A percentile compares a stretch with the other conserved stretches of the same genome.
Conservation (phyloP, 2,888 invertebrate species). For the Lycocerus yunnanus region DNA sequence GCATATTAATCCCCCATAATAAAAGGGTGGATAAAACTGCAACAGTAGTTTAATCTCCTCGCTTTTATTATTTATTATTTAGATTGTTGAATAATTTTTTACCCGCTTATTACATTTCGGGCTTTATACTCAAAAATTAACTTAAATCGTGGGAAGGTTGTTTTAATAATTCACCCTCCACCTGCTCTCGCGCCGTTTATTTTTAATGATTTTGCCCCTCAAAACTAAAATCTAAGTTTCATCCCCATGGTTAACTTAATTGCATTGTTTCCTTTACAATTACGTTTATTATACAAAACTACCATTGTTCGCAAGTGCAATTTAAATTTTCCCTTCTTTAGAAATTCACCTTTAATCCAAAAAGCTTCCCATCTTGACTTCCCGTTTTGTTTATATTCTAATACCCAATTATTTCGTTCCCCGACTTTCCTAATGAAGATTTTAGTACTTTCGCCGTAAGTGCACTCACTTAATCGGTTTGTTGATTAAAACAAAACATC, state of each 20-base stretch:
- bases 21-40: slow-evolving; percentile 11
- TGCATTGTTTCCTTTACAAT: slow-evolving; percentile 36
- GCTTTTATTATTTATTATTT: background rate
- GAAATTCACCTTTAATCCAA: slow-evolving; percentile 39
- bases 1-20: slow-evolving; percentile 20
- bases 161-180: slow-evolving; percentile 31
- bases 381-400: slow-evolving; percentile 31
- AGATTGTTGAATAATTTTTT: background rate
- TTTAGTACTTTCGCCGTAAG: background rate
- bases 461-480: background rate
- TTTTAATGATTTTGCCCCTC: slow-evolving; percentile 29
- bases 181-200: slow-evolving; percentile 32
- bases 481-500: background rate
- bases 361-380: slow-evolving; percentile 23
- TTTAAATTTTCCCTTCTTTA: slow-evolving; percentile 45
- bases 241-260: slow-evolving; percentile 34
- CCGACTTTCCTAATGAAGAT: slow-evolving; percentile 11
- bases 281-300: slow-evolving; percentile 48
- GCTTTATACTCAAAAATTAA: background rate
- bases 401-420: slow-evolving; percentile 26
- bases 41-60: background rate
- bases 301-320: slow-evolving; percentile 47
- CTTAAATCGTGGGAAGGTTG: slow-evolving; percentile 19
- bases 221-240: slow-evolving; percentile 34
- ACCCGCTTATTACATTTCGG: background rate